Evolutionary conservation across 2,113 vertebrate species (phyloP), one percentile per base, ranked within the genome.

Genomic region (Panthera uncia): DNA sequence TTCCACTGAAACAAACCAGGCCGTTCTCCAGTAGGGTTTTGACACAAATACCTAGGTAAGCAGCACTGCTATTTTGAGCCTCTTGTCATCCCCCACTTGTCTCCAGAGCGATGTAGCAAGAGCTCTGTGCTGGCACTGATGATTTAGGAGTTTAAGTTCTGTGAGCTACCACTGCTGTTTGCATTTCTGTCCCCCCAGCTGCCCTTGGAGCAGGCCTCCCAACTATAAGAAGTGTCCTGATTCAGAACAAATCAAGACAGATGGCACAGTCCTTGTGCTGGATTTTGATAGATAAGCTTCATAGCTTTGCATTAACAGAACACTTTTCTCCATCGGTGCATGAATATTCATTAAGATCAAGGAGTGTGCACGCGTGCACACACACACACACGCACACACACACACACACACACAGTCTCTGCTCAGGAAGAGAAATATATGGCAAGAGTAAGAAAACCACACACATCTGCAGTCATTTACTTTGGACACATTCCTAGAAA

Each of bases 21-120:
- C 89, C 63, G 61, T 11, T 92, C 91, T 95, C 95, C 66, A n/a
- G 83, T 57, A 76, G 69, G 74, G 84, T 63, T 96, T 33, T 81
- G 41, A 94, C 92, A 96, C 90, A 85, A 80, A 95, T 52, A 88
- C 93, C 68, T 73, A 76, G 89, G 94, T 92, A 38, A 91, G 84
- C 63, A 50, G 55, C 5, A 1, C 21, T 55, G 90, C 94, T 94
- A 94, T 97, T 97, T 84, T 57, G 48, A 88, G 92, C 52, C 16
- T 27, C 31, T 41, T 95, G 86, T 97, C 96, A 93, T 87, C 89
- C 92, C 92, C 74, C 80, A 52, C 96, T 96, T 76, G 50, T 82
- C 89, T 97, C 69, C 89, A 84, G 45, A 81, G 91, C 89, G 78
- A 38, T 63, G 86, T 18, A 79, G 79, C 88, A 89, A 10, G 50